Evolutionary conservation across 2,797 vertebrate species (phyloP).

Genomic region (Muraenolepis orangiensis): DNA sequence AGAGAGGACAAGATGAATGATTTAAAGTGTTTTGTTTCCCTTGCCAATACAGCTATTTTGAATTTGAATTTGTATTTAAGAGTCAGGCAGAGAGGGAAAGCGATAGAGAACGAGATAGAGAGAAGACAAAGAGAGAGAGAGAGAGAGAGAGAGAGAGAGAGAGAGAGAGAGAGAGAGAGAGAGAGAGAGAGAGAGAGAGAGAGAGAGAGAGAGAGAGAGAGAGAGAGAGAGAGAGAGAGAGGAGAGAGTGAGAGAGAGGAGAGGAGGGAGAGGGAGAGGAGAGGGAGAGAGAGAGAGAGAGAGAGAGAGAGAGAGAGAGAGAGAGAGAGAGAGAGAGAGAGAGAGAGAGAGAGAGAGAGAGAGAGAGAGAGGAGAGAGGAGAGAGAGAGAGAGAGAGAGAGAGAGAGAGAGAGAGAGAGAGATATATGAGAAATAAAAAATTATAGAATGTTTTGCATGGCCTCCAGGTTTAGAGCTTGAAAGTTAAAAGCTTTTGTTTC

Average conservation of each 20-base stretch:
- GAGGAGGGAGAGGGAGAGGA: slow-evolving; percentile 38
- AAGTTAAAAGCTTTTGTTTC: slow-evolving; percentile 1
- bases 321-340: slow-evolving; percentile 39
- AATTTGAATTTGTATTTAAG: slow-evolving; percentile 8
- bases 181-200: slow-evolving; percentile 52
- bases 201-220: background rate
- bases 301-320: slow-evolving; percentile 42
- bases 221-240: slow-evolving; percentile 26
- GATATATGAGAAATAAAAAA: slow-evolving; percentile 25
- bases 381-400: slow-evolving; percentile 37
- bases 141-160: slow-evolving; percentile 35
- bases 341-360: slow-evolving; percentile 37
- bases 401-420: slow-evolving; percentile 11
- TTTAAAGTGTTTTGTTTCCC: background rate
- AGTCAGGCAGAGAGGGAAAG: slow-evolving; percentile 27
- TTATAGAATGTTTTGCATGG: background rate
- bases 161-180: slow-evolving; percentile 32
- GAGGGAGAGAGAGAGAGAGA: slow-evolving; percentile 30
- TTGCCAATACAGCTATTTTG: background rate
- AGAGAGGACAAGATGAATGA: background rate
- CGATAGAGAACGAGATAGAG: slow-evolving; percentile 31
- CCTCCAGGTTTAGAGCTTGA: background rate
- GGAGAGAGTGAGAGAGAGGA: slow-evolving; percentile 39
- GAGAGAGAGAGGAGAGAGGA: slow-evolving; percentile 41
- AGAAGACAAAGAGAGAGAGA: slow-evolving; percentile 47